A percentile compares a stretch with the other conserved stretches of the same genome.
Conservation (phyloP, 2,113 vertebrate species). For the Pelmatolapia mariae region DNA sequence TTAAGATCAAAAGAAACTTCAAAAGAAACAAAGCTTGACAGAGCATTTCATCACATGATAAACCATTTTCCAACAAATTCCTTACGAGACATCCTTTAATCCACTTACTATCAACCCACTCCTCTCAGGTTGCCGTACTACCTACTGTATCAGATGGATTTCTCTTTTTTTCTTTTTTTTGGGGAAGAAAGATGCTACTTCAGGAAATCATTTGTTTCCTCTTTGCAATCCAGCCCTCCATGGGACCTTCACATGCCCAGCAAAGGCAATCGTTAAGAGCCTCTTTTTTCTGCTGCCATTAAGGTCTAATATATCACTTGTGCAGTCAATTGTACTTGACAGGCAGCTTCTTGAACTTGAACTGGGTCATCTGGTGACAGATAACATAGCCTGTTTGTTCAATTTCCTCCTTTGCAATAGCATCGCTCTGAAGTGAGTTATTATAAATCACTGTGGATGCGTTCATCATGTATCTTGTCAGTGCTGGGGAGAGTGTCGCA, state of each 20-base stretch:
- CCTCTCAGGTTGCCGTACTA: neutral
- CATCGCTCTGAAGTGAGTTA: slow-evolving; percentile 58
- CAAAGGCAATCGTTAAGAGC: slow-evolving; percentile 67
- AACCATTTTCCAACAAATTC: neutral
- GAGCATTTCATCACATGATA: neutral
- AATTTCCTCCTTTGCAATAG: slow-evolving; percentile 68
- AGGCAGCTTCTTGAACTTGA: slow-evolving; percentile 76
- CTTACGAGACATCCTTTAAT: slow-evolving; percentile 1
- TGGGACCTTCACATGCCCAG: slow-evolving; percentile 64
- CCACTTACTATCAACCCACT: neutral
- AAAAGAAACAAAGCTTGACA: neutral
- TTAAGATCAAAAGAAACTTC: neutral
- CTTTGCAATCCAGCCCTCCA: slow-evolving; percentile 52
- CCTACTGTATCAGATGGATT: slow-evolving; percentile 33
- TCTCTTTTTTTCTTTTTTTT: neutral
- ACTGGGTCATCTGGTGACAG: slow-evolving; percentile 73
- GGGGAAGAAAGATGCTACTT: slow-evolving; percentile 30
- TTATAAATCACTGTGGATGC: slow-evolving; percentile 73
- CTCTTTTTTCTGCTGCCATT: slow-evolving; percentile 66
- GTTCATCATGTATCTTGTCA: slow-evolving; percentile 73
- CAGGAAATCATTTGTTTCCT: slow-evolving; percentile 64
- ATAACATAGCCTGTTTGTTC: slow-evolving; percentile 72
- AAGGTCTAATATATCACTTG: slow-evolving; percentile 77
- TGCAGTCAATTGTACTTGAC: slow-evolving; percentile 73
- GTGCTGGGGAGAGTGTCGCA: neutral